phyloP scores from a whole-genome alignment of 2,113 vertebrate species.

The Silurus glanis region DNA sequence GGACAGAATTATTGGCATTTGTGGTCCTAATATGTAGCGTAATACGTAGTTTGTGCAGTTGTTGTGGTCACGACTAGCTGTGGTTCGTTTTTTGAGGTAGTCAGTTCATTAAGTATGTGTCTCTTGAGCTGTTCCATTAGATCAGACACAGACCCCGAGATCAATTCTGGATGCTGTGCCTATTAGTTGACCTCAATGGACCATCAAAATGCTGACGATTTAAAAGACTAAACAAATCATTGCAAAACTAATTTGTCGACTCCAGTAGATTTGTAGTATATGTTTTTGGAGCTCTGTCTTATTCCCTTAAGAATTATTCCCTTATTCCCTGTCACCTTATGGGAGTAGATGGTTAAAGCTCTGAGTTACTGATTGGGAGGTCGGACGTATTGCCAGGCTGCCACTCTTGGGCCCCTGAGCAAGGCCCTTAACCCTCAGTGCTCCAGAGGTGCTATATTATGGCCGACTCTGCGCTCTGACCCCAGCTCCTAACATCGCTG shows the following conservation, averaged over 20 bases:
- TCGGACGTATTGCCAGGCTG: no score
- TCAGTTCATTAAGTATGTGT: constrained; percentile 46
- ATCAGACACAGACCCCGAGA: constrained; percentile 24
- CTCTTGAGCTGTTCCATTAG: constrained; percentile 42
- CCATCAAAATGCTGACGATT: constrained; percentile 30
- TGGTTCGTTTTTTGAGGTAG: constrained; percentile 36
- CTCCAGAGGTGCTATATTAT: no score
- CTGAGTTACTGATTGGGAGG: no score
- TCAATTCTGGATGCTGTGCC: constrained; percentile 23
- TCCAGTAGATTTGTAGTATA: neutral
- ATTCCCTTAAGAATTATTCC: no score
- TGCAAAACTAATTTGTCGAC: neutral
- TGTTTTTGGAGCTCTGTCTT: neutral
- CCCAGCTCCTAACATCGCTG: no score
- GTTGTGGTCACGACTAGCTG: constrained; percentile 20
- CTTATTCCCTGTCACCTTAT: neutral
- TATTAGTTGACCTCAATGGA: constrained; percentile 37
- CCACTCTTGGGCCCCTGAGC: no score
- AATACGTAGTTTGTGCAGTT: constrained; percentile 26
- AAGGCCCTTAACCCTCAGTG: no score
- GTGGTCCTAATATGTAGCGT: constrained; percentile 27
- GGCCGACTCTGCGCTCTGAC: no score
- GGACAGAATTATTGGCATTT: constrained; percentile 18
- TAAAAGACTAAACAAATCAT: constrained; percentile 22
- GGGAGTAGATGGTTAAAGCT: no score